These are phyloP conservation scores for Dynastes maya DNA, from an alignment of 2,888 invertebrate genomes.

Conservation along the genomic window DNA sequence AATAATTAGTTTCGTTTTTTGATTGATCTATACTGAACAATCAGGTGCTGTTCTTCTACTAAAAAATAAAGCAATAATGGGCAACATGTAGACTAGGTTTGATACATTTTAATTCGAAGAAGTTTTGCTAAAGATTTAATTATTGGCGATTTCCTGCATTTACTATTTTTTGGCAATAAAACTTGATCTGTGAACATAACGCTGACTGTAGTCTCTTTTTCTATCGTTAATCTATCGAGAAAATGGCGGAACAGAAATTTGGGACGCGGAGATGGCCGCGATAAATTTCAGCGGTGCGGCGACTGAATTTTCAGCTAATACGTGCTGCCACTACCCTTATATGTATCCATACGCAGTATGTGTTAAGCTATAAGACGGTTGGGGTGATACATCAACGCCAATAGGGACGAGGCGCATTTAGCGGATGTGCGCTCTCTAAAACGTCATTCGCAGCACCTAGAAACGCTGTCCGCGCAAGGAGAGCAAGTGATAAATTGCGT, in stretches of 20 bases:
- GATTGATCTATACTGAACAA: too few species aligned
- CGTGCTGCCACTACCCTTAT: not conserved
- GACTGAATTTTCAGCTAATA: conserved; percentile 39
- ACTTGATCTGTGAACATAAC: too few species aligned
- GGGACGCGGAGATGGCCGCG: not conserved
- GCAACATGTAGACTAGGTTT: too few species aligned
- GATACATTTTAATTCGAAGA: too few species aligned
- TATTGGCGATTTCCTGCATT: too few species aligned
- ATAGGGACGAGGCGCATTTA: conserved; percentile 16
- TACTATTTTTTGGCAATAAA: too few species aligned
- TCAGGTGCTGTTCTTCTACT: too few species aligned
- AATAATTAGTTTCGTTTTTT: too few species aligned
- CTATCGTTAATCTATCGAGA: conserved; percentile 3
- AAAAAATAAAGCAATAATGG: too few species aligned
- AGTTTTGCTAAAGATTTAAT: too few species aligned
- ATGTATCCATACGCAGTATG: not conserved
- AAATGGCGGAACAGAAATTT: not conserved
- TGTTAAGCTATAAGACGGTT: not conserved
- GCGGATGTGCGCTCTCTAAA: conserved; percentile 32
- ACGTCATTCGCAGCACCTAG: conserved; percentile 37
- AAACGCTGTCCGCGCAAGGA: conserved; percentile 30
- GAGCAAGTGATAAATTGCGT: conserved; percentile 45
- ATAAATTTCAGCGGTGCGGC: conserved; percentile 25
- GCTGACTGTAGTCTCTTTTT: not conserved
- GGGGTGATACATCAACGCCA: conserved; percentile 38